Base-by-base conservation (phyloP, 2,888 invertebrate species). In the Pristionchus entomophagus region DNA sequence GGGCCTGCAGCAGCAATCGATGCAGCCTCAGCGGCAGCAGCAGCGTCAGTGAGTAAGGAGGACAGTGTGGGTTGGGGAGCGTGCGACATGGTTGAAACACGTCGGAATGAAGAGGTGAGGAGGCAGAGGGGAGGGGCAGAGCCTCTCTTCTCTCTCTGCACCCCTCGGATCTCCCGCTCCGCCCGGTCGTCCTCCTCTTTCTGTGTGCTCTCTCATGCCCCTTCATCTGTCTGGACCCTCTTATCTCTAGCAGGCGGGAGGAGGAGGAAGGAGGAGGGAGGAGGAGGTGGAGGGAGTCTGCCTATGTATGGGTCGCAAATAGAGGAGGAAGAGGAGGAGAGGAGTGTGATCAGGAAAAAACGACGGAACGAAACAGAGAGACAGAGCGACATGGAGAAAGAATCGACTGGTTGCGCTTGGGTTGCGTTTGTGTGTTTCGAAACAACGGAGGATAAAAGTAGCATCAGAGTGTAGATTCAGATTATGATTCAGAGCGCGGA, bases 321-420 rank as follows among this genome's bases (percentile, higher is more conserved):
- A 82, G 82, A 59, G 41, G 73, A 73, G 65, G 65, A 80, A 53
- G 80, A 80, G 53, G 35, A 35, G 35, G 19, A 38, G 41, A 73
- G n/a, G 73, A 59, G 82, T 41, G 53, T 82, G 82, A 82, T 82
- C 82, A 82, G 82, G 45, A 82, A 56, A 82, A 56, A 82, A 45
- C 5, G 77, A 41, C 59, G 59, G 59, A 56, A 29, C 41, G 82
- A 38, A 32, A 51, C 32, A 22, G 6, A 32, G 78, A 45, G 77
- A 49, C 29, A 77, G 77, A 22, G 6, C 17, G 78, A 45, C 45
- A 49, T 49, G 45, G 77, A 41, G 77, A 45, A 41, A 77, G n/a
- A 65, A 65, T 65, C 65, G 65, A 65, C 65, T 65, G 19, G 65
- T 35, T 41, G 65, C 65, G 38, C 22, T 32, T 38, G 38, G 22